A percentile compares a stretch with the other conserved stretches of the same genome.
These are phyloP conservation scores for Astropecten irregularis DNA, from an alignment of 53 echinoderm and acorn worm genomes.

Conservation along the genomic window DNA sequence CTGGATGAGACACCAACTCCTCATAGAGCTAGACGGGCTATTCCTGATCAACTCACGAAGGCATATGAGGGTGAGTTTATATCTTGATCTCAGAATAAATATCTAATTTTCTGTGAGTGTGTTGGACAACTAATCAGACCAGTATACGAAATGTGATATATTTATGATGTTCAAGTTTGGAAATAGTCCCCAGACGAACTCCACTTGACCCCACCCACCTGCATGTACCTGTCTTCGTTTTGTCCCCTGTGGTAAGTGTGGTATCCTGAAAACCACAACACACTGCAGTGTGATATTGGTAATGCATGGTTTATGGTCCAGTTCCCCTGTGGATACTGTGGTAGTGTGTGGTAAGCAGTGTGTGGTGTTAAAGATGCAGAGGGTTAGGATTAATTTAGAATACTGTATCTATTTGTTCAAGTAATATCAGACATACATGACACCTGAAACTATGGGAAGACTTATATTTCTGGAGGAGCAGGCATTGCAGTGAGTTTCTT, in stretches of 20 bases:
- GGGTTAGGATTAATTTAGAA: no score
- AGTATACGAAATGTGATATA: neutral
- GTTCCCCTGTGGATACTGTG: no score
- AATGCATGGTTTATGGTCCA: no score
- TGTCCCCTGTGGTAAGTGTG: no score
- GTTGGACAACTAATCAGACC: neutral
- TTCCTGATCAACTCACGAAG: conserved; percentile 16
- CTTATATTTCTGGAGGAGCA: no score
- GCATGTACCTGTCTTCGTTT: no score
- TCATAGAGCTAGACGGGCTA: conserved; percentile 4
- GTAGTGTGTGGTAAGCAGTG: no score
- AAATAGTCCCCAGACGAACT: neutral
- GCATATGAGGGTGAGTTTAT: conserved; percentile 9
- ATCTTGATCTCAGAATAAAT: neutral
- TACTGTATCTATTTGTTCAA: neutral
- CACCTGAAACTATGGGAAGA: neutral
- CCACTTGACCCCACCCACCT: no score
- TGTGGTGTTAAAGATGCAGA: no score
- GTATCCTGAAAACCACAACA: no score
- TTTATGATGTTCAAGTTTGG: neutral
- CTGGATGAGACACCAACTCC: neutral
- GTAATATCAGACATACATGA: neutral
- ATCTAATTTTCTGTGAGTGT: neutral
- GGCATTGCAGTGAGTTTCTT: no score
- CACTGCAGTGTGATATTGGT: no score